Evolutionary conservation across 2,888 invertebrate species (phyloP).

Genomic region (Rhaphigaster nebulosa): DNA sequence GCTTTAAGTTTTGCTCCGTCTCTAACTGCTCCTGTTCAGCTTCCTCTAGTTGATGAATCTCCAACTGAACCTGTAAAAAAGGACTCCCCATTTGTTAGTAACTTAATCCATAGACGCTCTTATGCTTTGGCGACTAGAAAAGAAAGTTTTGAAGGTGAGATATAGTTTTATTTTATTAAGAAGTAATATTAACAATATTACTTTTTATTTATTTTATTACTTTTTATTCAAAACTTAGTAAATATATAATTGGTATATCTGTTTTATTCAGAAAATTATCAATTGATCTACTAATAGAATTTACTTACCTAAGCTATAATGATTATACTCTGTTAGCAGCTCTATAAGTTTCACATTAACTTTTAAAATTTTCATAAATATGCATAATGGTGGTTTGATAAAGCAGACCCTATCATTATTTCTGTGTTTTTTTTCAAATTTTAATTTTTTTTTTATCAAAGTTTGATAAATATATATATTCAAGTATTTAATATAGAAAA

Average conservation of each 20-base stretch:
- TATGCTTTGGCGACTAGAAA: constrained; percentile 64
- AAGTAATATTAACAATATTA: constrained; percentile 21
- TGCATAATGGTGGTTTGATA: background rate
- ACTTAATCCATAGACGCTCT: constrained; percentile 64
- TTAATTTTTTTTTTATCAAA: too few species aligned
- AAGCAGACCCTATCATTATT: background rate
- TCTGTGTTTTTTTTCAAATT: too few species aligned
- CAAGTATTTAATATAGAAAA: too few species aligned
- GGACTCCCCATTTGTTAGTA: constrained; percentile 59
- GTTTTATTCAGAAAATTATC: background rate
- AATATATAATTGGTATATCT: background rate
- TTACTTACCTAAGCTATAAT: background rate
- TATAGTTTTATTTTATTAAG: background rate
- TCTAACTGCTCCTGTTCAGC: constrained; percentile 63
- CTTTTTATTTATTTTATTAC: constrained; percentile 28
- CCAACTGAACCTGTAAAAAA: constrained; percentile 46
- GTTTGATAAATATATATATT: too few species aligned
- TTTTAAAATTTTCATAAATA: background rate
- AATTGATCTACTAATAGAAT: background rate
- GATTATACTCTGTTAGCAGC: background rate
- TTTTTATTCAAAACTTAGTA: constrained; percentile 2
- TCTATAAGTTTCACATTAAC: background rate
- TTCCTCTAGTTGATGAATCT: constrained; percentile 64
- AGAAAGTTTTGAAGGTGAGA: constrained; percentile 65
- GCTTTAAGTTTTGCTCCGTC: constrained; percentile 66